Evolutionary conservation across 2,797 vertebrate genomes (phyloP).

Genomic region (Chaetodon trifasciatus): DNA sequence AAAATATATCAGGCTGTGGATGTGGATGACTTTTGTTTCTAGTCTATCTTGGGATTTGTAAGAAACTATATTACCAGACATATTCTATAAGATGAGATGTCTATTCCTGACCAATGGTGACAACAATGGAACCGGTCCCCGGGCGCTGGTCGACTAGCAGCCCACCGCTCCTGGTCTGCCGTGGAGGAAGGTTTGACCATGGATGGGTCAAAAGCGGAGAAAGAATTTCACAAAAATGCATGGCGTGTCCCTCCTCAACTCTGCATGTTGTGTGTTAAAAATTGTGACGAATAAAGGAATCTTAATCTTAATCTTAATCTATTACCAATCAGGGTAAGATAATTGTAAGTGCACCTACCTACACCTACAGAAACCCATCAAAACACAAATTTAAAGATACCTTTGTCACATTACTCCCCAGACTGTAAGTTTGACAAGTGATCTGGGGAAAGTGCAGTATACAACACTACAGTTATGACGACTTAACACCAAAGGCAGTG

Average conservation of each 20-base stretch:
- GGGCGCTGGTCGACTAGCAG: too few relatives aligned
- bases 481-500: not conserved
- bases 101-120: too few relatives aligned
- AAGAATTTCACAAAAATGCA: too few relatives aligned
- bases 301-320: too few relatives aligned
- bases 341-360: not conserved
- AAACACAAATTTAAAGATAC: not conserved
- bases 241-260: too few relatives aligned
- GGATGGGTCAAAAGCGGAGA: too few relatives aligned
- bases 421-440: conserved; percentile 8
- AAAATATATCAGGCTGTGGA: not conserved
- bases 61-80: conserved; percentile 1
- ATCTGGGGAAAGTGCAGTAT: not conserved
- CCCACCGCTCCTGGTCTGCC: too few relatives aligned
- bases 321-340: conserved; percentile 10
- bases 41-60: not conserved
- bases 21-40: not conserved
- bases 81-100: not conserved
- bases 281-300: too few relatives aligned
- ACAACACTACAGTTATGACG: not conserved
- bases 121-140: too few relatives aligned
- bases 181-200: too few relatives aligned
- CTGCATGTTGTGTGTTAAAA: too few relatives aligned
- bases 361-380: conserved; percentile 13
- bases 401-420: conserved; percentile 6